phyloP scores from a whole-genome alignment of 2,888 invertebrate species.

The Pandemis corylana region DNA sequence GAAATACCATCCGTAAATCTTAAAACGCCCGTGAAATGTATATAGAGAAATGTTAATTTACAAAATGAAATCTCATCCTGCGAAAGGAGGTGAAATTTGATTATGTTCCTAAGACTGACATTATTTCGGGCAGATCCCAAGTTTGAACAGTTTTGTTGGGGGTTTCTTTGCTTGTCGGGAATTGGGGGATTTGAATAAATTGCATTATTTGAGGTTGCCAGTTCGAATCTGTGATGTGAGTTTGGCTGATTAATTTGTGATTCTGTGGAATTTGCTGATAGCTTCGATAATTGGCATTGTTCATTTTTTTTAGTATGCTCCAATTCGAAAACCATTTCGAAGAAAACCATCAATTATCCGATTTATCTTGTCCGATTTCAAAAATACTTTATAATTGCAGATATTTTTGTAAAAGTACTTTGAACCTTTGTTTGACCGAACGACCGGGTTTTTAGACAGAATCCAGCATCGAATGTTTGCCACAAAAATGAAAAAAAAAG shows the following conservation, averaged over 20 bases:
- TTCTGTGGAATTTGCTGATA: background rate
- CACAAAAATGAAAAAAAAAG: no score
- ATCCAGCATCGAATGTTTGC: no score
- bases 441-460: no score
- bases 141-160: conserved; percentile 41
- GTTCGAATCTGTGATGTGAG: background rate
- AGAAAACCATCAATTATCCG: no score
- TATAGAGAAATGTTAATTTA: conserved; percentile 78
- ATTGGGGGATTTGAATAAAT: conserved; percentile 22
- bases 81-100: conserved; percentile 77
- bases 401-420: no score
- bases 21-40: conserved; percentile 68
- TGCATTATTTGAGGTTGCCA: conserved; percentile 25
- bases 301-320: no score
- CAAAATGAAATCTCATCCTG: conserved; percentile 68
- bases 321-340: no score
- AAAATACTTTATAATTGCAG: no score
- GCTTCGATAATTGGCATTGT: background rate
- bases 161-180: conserved; percentile 25
- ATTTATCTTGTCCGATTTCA: no score
- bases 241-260: conserved; percentile 2
- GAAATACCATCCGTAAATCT: conserved; percentile 59
- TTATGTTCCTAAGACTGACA: conserved; percentile 75
- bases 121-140: conserved; percentile 59
- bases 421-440: no score